These are phyloP conservation scores for Salvelinus namaycush DNA, from an alignment of 2,113 vertebrate genomes.

Conservation along the genomic window DNA sequence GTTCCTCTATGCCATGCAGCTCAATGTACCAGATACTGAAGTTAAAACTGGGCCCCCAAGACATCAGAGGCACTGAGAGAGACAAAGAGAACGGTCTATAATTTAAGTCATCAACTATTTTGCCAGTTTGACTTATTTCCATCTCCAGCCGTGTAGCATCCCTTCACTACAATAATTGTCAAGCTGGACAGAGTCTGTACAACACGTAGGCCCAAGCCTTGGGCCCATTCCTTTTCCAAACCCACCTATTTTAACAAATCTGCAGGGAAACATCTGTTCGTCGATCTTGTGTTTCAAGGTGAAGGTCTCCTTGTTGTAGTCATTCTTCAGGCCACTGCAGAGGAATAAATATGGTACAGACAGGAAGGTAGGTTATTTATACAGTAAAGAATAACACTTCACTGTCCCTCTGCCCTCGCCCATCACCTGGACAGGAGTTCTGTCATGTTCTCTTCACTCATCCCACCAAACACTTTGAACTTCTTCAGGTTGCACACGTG, in stretches of 20 bases:
- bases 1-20: constrained; percentile 96
- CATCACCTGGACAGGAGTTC: constrained; percentile 95
- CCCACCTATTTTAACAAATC: constrained; percentile 99
- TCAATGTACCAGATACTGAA: constrained; percentile 99
- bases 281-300: constrained; percentile 99
- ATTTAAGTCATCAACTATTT: not conserved
- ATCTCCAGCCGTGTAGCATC: no score
- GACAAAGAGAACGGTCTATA: not conserved
- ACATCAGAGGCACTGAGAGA: constrained; percentile 91
- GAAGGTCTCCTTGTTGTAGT: constrained; percentile 99
- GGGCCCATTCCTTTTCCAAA: not conserved
- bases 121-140: not conserved
- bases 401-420: not conserved
- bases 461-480: constrained; percentile 98
- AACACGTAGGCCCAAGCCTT: not conserved
- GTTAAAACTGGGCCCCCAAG: constrained; percentile 99
- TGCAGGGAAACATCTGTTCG: constrained; percentile 99
- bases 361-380: not conserved
- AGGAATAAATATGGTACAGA: constrained; percentile 27
- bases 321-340: constrained; percentile 97
- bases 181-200: no score
- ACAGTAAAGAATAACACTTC: not conserved
- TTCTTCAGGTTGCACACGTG: constrained; percentile 99
- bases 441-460: constrained; percentile 99
- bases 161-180: not conserved